phyloP scores from a whole-genome alignment of 2,113 vertebrate genomes.

The Chrysemys picta region DNA sequence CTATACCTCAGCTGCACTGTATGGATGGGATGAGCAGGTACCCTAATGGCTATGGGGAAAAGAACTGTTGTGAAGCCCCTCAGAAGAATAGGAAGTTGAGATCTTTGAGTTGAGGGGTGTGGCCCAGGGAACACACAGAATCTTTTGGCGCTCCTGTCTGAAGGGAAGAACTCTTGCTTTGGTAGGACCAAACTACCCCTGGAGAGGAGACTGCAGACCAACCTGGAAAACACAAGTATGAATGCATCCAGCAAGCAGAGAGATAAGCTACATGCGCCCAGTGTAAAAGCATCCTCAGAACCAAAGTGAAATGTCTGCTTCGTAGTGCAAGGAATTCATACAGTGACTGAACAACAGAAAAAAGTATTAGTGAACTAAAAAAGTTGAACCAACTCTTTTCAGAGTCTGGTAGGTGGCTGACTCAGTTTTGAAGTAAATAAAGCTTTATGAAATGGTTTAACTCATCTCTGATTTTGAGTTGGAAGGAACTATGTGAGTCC shows the following conservation, averaged over 20 bases:
- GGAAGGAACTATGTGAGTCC: not conserved
- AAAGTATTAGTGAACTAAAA: not conserved
- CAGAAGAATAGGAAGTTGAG: not conserved
- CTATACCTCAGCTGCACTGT: not conserved
- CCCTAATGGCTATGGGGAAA: not conserved
- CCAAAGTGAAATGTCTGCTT: not conserved
- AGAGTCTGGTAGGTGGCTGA: not conserved
- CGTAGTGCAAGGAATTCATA: not conserved
- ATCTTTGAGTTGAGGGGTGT: not conserved
- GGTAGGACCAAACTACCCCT: not conserved
- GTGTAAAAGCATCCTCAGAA: not conserved
- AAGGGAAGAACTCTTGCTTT: not conserved
- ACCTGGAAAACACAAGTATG: rapidly evolving
- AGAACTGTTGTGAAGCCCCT: not conserved
- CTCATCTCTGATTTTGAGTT: not conserved
- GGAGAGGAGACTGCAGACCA: not conserved
- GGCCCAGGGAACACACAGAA: not conserved
- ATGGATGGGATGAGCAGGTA: not conserved
- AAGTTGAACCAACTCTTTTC: not conserved
- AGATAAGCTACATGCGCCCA: not conserved
- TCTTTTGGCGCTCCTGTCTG: no score
- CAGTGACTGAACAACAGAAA: not conserved
- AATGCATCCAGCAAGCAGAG: not conserved
- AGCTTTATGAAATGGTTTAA: not conserved
- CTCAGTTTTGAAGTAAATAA: not conserved